Evolutionary conservation across 1,140 invertebrate species (phyloP).

Genomic region (Caenorhabditis tropicalis): DNA sequence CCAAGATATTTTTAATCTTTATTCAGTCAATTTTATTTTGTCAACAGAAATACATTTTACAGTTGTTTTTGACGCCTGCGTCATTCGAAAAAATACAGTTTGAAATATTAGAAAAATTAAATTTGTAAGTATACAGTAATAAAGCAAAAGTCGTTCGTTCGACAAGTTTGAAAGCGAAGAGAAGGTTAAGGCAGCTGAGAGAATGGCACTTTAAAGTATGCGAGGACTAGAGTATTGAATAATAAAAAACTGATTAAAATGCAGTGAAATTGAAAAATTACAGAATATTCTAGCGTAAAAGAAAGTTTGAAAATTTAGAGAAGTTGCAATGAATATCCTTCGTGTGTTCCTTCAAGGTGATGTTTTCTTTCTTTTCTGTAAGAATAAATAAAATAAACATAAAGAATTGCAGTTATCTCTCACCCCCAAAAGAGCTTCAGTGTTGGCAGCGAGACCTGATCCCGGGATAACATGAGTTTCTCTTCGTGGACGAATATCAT

Average conservation of each 20-base stretch:
- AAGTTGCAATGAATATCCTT: too few relatives aligned
- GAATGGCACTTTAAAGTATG: not conserved
- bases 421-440: conserved; percentile 10
- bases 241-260: not conserved
- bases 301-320: not conserved
- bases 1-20: too few relatives aligned
- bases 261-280: not conserved
- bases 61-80: conserved; percentile 14
- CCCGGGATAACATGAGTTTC: conserved; percentile 6
- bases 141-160: not conserved
- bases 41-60: not conserved
- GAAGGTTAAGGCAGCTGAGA: not conserved
- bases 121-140: not conserved
- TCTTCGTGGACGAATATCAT: conserved; percentile 14
- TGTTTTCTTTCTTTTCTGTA: too few relatives aligned
- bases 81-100: not conserved
- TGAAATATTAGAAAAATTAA: not conserved
- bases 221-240: not conserved
- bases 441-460: not conserved
- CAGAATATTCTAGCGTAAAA: not conserved
- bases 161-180: conserved; percentile 16
- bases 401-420: too few relatives aligned
- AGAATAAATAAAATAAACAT: too few relatives aligned
- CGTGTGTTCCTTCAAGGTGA: too few relatives aligned
- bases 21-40: too few relatives aligned